These are phyloP conservation scores for Oscheius myriophilus DNA, from an alignment of 2,888 invertebrate genomes.

Conservation along the genomic window DNA sequence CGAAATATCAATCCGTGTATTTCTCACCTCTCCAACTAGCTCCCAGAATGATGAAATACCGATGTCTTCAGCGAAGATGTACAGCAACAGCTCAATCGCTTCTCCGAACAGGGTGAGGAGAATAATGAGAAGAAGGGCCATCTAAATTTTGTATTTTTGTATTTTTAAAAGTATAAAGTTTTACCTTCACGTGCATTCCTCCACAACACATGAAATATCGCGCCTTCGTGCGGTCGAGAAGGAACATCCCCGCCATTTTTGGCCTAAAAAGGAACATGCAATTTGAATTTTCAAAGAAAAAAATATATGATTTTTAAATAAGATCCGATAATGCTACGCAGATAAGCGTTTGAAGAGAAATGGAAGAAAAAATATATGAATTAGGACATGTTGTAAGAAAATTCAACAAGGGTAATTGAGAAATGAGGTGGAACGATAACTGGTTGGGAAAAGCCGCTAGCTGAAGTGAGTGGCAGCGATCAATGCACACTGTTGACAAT, in stretches of 20 bases:
- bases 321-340: too few relatives aligned
- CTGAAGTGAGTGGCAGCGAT: conserved; percentile 3
- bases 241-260: conserved; percentile 34
- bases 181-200: conserved; percentile 41
- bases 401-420: not conserved
- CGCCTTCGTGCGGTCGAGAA: conserved; percentile 41
- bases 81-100: conserved; percentile 35
- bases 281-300: too few relatives aligned
- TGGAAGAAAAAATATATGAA: too few relatives aligned
- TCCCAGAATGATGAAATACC: conserved; percentile 33
- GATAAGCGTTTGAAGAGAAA: too few relatives aligned
- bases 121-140: conserved; percentile 39
- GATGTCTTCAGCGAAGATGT: conserved; percentile 34
- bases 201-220: conserved; percentile 42
- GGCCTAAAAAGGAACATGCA: too few relatives aligned
- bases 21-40: conserved; percentile 1
- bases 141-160: conserved; percentile 27
- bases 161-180: not conserved
- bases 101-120: conserved; percentile 35
- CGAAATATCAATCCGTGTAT: too few relatives aligned
- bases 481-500: conserved; percentile 24
- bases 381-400: not conserved
- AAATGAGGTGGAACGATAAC: not conserved
- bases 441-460: not conserved
- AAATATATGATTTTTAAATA: too few relatives aligned